Conservation (phyloP, 1,140 invertebrate species). For the Euura saliciscinereae region DNA sequence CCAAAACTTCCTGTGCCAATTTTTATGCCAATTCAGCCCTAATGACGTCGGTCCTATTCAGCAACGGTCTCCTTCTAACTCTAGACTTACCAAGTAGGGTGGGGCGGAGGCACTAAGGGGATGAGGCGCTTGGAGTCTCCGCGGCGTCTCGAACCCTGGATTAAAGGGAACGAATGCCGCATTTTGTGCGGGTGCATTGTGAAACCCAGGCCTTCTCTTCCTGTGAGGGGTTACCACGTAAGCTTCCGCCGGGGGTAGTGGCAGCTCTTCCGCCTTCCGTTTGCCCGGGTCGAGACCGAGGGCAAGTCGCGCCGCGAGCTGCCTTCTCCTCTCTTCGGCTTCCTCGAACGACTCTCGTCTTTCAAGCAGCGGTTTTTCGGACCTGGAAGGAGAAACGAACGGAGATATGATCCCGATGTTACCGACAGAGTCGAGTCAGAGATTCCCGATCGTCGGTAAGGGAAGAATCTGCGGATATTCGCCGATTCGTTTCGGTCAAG, state of each 20-base stretch:
- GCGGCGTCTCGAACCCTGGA: slow-evolving; percentile 56
- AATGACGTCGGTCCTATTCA: too few species aligned
- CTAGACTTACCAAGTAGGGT: slow-evolving; percentile 64
- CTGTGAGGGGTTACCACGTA: slow-evolving; percentile 85
- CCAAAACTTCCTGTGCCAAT: too few species aligned
- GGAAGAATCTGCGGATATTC: too few species aligned
- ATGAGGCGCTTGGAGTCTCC: slow-evolving; percentile 64
- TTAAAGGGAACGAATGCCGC: slow-evolving; percentile 81
- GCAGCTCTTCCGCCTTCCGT: slow-evolving; percentile 56
- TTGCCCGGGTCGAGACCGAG: slow-evolving; percentile 53
- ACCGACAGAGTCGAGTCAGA: too few species aligned
- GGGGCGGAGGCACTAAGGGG: slow-evolving; percentile 72
- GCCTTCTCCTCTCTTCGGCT: slow-evolving; percentile 54
- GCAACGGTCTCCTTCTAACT: too few species aligned
- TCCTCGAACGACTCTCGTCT: slow-evolving; percentile 58
- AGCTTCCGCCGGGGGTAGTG: slow-evolving; percentile 58
- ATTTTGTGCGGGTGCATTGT: slow-evolving; percentile 84
- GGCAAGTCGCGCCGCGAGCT: slow-evolving; percentile 50
- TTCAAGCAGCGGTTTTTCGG: slow-evolving; percentile 49
- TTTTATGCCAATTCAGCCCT: too few species aligned
- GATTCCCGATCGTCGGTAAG: too few species aligned
- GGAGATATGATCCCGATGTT: neutral
- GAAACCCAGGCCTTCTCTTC: slow-evolving; percentile 82
- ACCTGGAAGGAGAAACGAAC: slow-evolving; percentile 19
- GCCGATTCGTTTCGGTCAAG: too few species aligned